Evolutionary conservation across 2,797 vertebrate genomes (phyloP).

Genomic region (Pempheris klunzingeri): DNA sequence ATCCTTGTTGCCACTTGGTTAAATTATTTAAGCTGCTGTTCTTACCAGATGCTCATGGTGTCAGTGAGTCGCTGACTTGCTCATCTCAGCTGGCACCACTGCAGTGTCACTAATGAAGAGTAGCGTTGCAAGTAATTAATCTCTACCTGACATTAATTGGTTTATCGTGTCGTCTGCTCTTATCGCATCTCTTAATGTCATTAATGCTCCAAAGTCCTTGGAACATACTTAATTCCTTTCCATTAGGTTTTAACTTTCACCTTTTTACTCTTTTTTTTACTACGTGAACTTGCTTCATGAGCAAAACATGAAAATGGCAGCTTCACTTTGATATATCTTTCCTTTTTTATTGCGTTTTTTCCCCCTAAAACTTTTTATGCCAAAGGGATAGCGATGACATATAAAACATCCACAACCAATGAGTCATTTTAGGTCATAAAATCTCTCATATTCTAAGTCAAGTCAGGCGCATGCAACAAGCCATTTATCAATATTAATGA

Average conservation of each 20-base stretch:
- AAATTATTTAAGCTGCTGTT: conserved; percentile 38
- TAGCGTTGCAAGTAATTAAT: conserved; percentile 58
- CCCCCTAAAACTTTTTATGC: conserved; percentile 2
- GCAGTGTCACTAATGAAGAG: conserved; percentile 56
- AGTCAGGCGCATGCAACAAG: conserved; percentile 23
- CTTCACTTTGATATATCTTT: conserved; percentile 27
- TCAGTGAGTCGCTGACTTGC: conserved; percentile 45
- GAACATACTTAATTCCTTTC: conserved; percentile 13
- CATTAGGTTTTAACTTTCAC: conserved; percentile 18
- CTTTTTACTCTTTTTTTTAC: conserved; percentile 19
- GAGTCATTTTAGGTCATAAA: conserved; percentile 36
- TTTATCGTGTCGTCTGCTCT: conserved; percentile 41
- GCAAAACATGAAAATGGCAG: conserved; percentile 6
- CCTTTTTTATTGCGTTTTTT: neutral
- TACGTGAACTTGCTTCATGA: conserved; percentile 19
- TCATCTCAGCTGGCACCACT: conserved; percentile 27
- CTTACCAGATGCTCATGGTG: conserved; percentile 35
- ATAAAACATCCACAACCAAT: conserved; percentile 35
- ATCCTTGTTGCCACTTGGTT: conserved; percentile 4
- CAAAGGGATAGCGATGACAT: conserved; percentile 24
- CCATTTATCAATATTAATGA: conserved; percentile 52
- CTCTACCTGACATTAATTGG: conserved; percentile 65
- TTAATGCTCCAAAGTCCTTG: conserved; percentile 52
- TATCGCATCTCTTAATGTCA: conserved; percentile 48
- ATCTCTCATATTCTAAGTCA: conserved; percentile 21